Conservation (phyloP, 2,113 vertebrate species). For the Fregetta grallaria region DNA sequence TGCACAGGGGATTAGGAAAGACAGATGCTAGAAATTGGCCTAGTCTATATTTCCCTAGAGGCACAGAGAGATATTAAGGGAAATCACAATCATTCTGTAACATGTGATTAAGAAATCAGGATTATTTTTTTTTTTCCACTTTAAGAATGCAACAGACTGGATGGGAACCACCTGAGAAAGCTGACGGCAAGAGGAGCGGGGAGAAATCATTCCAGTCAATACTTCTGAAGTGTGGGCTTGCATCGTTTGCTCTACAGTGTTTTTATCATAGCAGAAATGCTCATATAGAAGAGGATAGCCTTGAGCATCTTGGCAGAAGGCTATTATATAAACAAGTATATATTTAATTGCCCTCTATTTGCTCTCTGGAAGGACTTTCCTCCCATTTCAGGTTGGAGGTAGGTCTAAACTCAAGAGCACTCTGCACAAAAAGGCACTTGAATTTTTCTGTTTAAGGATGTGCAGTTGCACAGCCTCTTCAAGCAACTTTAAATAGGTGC, state of each 20-base stretch:
- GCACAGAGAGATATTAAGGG: conserved; percentile 22
- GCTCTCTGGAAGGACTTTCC: neutral
- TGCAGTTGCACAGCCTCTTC: neutral
- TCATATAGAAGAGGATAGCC: neutral
- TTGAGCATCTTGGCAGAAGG: neutral
- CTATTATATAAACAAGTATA: neutral
- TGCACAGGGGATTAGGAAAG: conserved; percentile 48
- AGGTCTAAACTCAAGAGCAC: neutral
- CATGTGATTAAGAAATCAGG: conserved; percentile 34
- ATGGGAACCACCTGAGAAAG: neutral
- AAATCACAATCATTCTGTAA: conserved; percentile 38
- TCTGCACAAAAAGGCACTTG: neutral
- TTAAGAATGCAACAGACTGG: neutral
- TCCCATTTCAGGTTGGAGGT: neutral
- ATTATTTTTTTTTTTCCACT: neutral
- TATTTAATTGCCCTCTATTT: neutral
- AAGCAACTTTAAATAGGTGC: conserved; percentile 4
- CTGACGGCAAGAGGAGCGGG: neutral
- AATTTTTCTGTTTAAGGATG: neutral
- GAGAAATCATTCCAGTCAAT: conserved; percentile 7
- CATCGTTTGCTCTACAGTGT: neutral
- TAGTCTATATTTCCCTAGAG: conserved; percentile 63
- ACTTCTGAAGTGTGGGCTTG: neutral
- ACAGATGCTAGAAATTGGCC: conserved; percentile 41
- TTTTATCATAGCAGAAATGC: neutral